Evolutionary conservation across 2,797 vertebrate species (phyloP), one percentile per base, ranked within the genome.

Genomic region (Neomorphus geoffroyi): DNA sequence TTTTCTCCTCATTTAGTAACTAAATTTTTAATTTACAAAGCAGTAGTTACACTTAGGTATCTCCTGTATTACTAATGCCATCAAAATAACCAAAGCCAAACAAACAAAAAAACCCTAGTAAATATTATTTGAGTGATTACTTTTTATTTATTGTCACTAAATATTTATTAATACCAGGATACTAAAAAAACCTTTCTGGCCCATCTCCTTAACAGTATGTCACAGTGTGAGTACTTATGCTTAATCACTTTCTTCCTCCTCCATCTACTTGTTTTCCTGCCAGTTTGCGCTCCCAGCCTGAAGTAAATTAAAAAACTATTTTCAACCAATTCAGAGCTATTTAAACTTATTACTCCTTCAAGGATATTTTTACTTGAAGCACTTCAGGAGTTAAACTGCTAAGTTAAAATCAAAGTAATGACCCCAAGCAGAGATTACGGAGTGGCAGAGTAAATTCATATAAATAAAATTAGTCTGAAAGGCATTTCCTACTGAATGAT

Each of bases 321-420:
- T 98, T 96, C 92, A 94, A 77, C 86, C 18, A 54, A 96, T 93
- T 96, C 78, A 27, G 93, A 95, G 90, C 96, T 97, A 97, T 96
- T 98, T 97, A 97, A 98, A 97, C 90, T 92, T 96, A 96, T 84
- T 94, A 91, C 70, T 97, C 91, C 96, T 97, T 97, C 96, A 98
- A 98, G 95, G 88, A 95, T 92, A 96, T 88, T 98, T 98, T 97
- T 97, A 98, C 96, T 97, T 96, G 93, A 97, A 97, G 92, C 92
- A 97, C 95, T 97, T 97, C 86, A 89, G 96, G 97, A 97, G 93
- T 97, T 97, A 97, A 96, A 97, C 65, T 94, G 94, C 95, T 95
- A 97, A 93, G 88, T 98, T 97, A 97, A 98, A 98, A 98, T 97
- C 97, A 98, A 97, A 98, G 95, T 97, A 98, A 98, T 97, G 96